Conservation (phyloP, 1,140 invertebrate species). For the Drosophila pruinosa region DNA sequence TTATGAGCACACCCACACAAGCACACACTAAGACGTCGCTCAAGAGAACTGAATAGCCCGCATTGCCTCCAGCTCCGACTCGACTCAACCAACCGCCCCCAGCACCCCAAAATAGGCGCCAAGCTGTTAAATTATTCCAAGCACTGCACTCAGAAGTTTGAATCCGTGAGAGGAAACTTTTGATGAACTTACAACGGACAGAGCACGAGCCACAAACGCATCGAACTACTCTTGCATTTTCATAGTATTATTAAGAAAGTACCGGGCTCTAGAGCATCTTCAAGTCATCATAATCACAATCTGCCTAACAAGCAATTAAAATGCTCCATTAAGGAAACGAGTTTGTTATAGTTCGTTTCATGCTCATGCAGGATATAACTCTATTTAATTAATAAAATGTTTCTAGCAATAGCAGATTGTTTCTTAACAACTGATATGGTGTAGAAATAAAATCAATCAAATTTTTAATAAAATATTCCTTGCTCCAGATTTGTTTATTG, state of each 20-base stretch:
- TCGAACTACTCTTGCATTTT: neutral
- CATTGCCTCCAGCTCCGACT: neutral
- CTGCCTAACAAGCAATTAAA: constrained; percentile 27
- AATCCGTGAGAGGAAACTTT: constrained; percentile 35
- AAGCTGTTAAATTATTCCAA: constrained; percentile 55
- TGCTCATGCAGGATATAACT: too few relatives aligned
- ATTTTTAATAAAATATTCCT: neutral
- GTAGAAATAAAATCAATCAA: neutral
- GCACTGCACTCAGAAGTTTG: constrained; percentile 41
- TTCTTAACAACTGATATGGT: too few relatives aligned
- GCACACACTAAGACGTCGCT: constrained; percentile 32
- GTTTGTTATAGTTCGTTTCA: neutral
- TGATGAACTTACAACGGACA: constrained; percentile 34
- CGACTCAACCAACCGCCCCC: neutral
- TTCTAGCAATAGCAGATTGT: too few relatives aligned
- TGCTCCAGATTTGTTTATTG: too few relatives aligned
- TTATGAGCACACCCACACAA: constrained; percentile 38
- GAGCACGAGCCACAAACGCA: neutral
- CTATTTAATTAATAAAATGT: too few relatives aligned
- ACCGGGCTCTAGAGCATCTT: neutral
- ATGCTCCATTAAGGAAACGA: constrained; percentile 13
- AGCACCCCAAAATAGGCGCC: constrained; percentile 27
- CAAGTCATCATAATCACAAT: constrained; percentile 12
- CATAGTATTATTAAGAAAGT: constrained; percentile 11
- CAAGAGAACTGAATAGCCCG: constrained; percentile 29